Base-by-base conservation (phyloP, 1,140 invertebrate species). In the Musca vetustissima region DNA sequence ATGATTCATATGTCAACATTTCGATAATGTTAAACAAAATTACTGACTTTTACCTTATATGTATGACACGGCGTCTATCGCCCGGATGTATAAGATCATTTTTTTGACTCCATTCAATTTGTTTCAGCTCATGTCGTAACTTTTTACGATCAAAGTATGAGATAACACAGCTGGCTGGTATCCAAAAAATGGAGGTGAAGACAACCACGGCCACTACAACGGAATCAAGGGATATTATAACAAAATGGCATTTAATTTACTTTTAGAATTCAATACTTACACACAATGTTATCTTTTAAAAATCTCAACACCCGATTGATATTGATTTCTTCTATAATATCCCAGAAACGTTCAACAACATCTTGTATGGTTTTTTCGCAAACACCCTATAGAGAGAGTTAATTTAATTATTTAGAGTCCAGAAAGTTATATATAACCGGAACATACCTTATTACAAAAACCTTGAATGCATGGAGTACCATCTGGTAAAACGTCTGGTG, bases 401-500 rank as follows among this genome's bases (percentile, higher is more conserved):
- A 15, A n/a, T 28, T 28, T 57, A 49, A 70, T 17, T 61, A 59
- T 13, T 3, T 36, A 24, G 13, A 49, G n/a, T 43, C 25, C 28
- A 22, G 13, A 36, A 17, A 53, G 25, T 36, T 55, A 1, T 1
- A 15, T 17, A 9, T 50, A 67, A 65, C 43, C 32, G n/a, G n/a
- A n/a, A n/a, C n/a, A n/a, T 85, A 94, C 93, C 84, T 93, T 92
- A 82, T 96, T 95, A 81, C 96, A 98, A 82, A 96, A 97, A 49
- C 96, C 96, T 86, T 96, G 94, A 77, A 97, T 94, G 80, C 96
- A 98, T 1, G 96, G 95, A 3, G 95, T 96, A 1, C 96, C 96
- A 85, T 98, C 93, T 0, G 94, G 92, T 61, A 98, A 85, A 70
- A 93, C 92, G 82, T 95, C 93, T 66, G 89, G 88, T 24, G 93